Base-by-base conservation (phyloP, 2,888 invertebrate species). In the Watsonalla cultraria region DNA sequence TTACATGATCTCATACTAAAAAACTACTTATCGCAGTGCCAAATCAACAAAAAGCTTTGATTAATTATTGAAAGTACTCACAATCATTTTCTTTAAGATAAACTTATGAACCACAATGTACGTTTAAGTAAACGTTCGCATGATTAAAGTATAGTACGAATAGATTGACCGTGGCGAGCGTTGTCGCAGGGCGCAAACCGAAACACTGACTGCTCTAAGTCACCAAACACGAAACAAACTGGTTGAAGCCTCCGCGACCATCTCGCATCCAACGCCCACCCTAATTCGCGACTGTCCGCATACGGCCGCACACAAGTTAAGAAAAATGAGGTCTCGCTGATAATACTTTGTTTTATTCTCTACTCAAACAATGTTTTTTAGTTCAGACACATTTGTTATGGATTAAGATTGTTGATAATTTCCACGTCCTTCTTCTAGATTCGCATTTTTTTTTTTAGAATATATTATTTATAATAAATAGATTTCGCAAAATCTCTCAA, bases 191-290 rank as follows among this genome's bases (percentile, higher is more conserved):
- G 64, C 64, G 60, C 66, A 62, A 65, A 54, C 64, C 67, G 67
- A 72, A 69, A 66, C 65, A 78, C 76, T 72, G 72, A 71, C 70
- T 66, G 62, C 55, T 58, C 51, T 55, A 56, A 59, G 51, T 56
- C 57, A 45, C 45, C 56, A 53, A 51, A 51, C 45, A 57, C 47
- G 51, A 58, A 37, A 47, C 53, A 52, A 50, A 58, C 51, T 52
- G 59, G 54, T 24, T 35, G 54, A 63, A 78, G 72, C 66, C 78
- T 76, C 72, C 59, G 55, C 68, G 77, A 79, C 78, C 67, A 73
- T 54, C 59, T 59, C 55, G 60, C 55, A 54, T 51, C 37, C 34
- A 11, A 55, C 58, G 55, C 49, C 45, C 59, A 59, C 64, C 62
- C 62, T 51, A 66, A 56, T 64, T 65, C 56, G 59, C 62, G 54